Base-by-base conservation (phyloP, 1,140 invertebrate genomes). In the Chrysomallon squamiferum region DNA sequence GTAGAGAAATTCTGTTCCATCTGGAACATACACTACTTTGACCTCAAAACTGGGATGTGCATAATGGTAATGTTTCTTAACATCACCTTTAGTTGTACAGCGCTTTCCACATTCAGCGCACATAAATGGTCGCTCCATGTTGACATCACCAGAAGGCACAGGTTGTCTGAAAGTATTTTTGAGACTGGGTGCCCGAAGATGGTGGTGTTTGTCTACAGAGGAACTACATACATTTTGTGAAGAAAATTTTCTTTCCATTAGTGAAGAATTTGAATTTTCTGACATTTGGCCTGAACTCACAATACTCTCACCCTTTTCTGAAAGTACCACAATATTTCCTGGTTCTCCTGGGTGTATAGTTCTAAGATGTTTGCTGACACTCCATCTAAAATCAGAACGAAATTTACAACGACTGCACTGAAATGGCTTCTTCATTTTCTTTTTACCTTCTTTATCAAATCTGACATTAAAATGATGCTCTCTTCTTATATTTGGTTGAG, bases 301-400 rank as follows among this genome's bases (percentile, higher is more conserved):
- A 85, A 95, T 94, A 65, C 93, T 87, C 68, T 93, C 88, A 7
- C 93, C 94, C 32, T 93, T 93, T 86, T 95, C 93, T 81, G 95
- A 93, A 18, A 59, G 22, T 30, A 58, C 52, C 9, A 95, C 92
- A 84, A 91, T 91, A 25, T 86, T 85, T 4, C 79, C 78, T 61
- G 91, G 90, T 83, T 96, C 93, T 43, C 90, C 90, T 61, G 89
- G 89, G 87, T 96, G 94, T 62, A 92, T 87, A 18, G 91, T 91
- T 4, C 69, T 69, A 63, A 97, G 96, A 83, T 97, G 95, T 86
- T 97, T 97, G 47, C 93, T 95, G 65, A 98, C 95, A 86, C 96
- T 94, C 94, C 94, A 96, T 68, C 93, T 89, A 62, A 66, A 75
- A 32, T 74, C 71, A 3, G 79, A 82, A 70, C 93, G 90, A 81